Base-by-base conservation (phyloP, 2,797 vertebrate species). In the Champsocephalus gunnari region DNA sequence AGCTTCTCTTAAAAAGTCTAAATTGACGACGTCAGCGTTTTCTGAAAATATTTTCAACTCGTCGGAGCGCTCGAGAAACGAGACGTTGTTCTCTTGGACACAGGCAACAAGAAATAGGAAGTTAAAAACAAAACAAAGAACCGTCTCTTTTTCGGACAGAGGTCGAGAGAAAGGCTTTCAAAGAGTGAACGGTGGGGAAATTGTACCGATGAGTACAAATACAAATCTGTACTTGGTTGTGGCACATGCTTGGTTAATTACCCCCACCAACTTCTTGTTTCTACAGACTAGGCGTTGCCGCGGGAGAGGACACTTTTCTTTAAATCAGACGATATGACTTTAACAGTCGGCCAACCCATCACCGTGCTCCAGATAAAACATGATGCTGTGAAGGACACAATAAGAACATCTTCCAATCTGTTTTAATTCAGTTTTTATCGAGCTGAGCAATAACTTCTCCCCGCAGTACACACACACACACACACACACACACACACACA, bases 361-460 rank as follows among this genome's bases (percentile, higher is more conserved):
- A 54, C 56, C 3, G 8, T 12, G 43, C 51, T 63, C 48, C 65
- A 75, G 57, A 72, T 16, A 71, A 73, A 59, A 72, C 71, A 75
- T 55, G n/a, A n/a, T n/a, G n/a, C 65, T 43, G 8, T n/a, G 43
- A 60, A 75, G 60, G 62, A 77, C 68, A 80, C 48, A 74, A 60
- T 43, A 47, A 57, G 64, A 81, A 58, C 41, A 81, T 55, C 45
- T 21, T 53, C n/a, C 51, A 66, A 59, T 77, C 54, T 70, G 16
- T 72, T 77, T 79, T 71, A 75, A 79, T 82, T 79, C 81, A 56
- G 17, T 71, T 32, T 60, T 76, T 59, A 83, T 79, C 43, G 14
- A 58, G 55, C 59, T 11, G 19, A 19, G 61, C 56, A 21, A 8
- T 63, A 57, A 66, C 61, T 38, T 58, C 9, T 1, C 17, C 66